These are phyloP conservation scores for Drosophila insularis DNA, from an alignment of 1,140 invertebrate species.

Conservation along the genomic window DNA sequence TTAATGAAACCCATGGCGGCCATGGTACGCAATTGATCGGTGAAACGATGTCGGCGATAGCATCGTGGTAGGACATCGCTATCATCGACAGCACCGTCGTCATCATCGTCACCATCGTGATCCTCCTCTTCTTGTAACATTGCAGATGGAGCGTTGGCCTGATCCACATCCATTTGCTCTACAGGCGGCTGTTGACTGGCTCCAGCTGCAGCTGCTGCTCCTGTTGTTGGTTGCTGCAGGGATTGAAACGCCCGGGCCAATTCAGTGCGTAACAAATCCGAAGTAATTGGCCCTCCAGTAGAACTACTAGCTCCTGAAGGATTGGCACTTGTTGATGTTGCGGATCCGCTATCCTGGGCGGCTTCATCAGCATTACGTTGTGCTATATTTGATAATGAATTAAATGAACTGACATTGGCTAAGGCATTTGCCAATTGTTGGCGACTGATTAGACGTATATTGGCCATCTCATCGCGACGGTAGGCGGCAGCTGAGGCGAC, in stretches of 20 bases:
- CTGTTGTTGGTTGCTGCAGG: constrained; percentile 48
- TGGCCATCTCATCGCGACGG: constrained; percentile 61
- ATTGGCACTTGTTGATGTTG: neutral
- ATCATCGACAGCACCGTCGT: constrained; percentile 52
- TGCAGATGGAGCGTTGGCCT: neutral
- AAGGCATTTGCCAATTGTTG: constrained; percentile 76
- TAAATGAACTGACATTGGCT: constrained; percentile 68
- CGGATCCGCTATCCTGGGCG: constrained; percentile 24
- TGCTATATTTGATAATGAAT: constrained; percentile 77
- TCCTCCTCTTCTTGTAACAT: constrained; percentile 12
- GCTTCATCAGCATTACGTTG: constrained; percentile 71
- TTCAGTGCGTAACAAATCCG: constrained; percentile 64
- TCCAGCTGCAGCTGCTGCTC: constrained; percentile 41
- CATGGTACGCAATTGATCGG: constrained; percentile 91
- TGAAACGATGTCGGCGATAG: constrained; percentile 74
- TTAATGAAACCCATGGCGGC: constrained; percentile 94
- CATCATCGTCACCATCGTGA: constrained; percentile 31
- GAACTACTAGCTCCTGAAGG: constrained; percentile 17
- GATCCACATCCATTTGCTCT: constrained; percentile 63
- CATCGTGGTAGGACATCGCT: constrained; percentile 67
- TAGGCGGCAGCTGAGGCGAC: constrained; percentile 50
- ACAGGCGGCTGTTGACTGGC: constrained; percentile 21
- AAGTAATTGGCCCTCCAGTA: constrained; percentile 49
- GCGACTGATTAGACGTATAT: constrained; percentile 79
- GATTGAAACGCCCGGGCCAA: constrained; percentile 66